Evolutionary conservation across 2,113 vertebrate species (phyloP).

Genomic region (Mirza zaza): DNA sequence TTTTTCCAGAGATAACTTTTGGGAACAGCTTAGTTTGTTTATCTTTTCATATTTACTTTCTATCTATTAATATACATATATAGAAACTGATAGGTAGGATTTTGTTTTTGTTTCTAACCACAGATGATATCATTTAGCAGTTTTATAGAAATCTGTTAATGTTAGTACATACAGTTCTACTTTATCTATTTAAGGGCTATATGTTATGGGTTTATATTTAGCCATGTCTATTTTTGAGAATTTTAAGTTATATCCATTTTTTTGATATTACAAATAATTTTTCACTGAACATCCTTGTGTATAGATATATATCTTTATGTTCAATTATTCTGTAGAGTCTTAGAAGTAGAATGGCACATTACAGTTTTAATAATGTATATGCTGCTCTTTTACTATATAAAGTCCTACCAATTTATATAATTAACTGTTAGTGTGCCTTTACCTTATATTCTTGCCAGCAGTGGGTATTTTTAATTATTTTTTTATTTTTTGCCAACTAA

Average conservation of each 20-base stretch:
- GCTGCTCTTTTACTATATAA: neutral
- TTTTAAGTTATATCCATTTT: neutral
- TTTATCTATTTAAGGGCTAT: neutral
- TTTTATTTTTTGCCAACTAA: neutral
- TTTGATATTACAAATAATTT: neutral
- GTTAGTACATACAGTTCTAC: neutral
- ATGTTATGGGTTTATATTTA: neutral
- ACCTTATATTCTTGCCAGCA: neutral
- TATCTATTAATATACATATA: neutral
- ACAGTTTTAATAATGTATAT: neutral
- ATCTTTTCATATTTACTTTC: neutral
- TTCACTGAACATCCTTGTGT: neutral
- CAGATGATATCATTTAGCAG: neutral
- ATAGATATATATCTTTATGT: neutral
- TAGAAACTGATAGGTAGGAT: neutral
- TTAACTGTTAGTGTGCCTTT: neutral
- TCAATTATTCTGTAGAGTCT: neutral
- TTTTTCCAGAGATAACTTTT: neutral
- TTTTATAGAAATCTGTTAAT: neutral
- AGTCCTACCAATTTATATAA: neutral
- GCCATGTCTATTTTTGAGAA: neutral
- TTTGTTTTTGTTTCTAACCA: slow-evolving; percentile 39
- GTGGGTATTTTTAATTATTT: neutral
- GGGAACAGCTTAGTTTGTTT: neutral
- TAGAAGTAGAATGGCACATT: neutral